These are phyloP conservation scores for Euzophera pinguis DNA, from an alignment of 2,888 invertebrate species.

Conservation along the genomic window DNA sequence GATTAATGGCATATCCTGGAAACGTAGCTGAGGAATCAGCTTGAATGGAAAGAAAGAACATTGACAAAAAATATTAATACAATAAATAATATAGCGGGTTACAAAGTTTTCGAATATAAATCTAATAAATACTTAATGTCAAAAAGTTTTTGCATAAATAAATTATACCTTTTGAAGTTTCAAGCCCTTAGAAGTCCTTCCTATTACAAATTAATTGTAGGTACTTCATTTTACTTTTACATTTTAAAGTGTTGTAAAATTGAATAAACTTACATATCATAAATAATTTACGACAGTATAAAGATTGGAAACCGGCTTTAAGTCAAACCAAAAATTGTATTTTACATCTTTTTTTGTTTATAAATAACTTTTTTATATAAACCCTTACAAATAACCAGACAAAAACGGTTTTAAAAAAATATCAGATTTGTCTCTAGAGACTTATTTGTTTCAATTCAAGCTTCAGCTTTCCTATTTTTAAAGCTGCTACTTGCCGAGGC, in stretches of 20 bases:
- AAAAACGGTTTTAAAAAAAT: not conserved
- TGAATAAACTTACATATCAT: not conserved
- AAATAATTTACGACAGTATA: not conserved
- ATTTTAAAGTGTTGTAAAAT: not conserved
- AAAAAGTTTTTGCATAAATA: not conserved
- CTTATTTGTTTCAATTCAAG: not conserved
- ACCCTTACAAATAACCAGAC: no score
- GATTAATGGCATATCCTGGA: no score
- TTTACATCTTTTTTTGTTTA: no score
- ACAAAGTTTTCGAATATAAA: not conserved
- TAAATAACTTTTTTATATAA: no score
- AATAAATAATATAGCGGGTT: no score
- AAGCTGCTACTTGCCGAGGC: slow-evolving; percentile 2
- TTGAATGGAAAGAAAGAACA: no score
- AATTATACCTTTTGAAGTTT: not conserved
- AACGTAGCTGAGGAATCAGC: no score
- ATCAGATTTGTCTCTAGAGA: not conserved
- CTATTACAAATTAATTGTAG: not conserved
- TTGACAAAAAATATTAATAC: no score
- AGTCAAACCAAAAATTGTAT: no score
- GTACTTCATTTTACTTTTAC: not conserved
- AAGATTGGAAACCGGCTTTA: no score
- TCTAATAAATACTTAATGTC: not conserved
- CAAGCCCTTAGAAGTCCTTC: not conserved
- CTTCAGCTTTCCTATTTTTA: slow-evolving; percentile 6